Percentiles rank a stretch among this genome's conserved stretches.
Evolutionary conservation across 2,113 vertebrate species (phyloP).

Genomic region (Podilymbus podiceps): DNA sequence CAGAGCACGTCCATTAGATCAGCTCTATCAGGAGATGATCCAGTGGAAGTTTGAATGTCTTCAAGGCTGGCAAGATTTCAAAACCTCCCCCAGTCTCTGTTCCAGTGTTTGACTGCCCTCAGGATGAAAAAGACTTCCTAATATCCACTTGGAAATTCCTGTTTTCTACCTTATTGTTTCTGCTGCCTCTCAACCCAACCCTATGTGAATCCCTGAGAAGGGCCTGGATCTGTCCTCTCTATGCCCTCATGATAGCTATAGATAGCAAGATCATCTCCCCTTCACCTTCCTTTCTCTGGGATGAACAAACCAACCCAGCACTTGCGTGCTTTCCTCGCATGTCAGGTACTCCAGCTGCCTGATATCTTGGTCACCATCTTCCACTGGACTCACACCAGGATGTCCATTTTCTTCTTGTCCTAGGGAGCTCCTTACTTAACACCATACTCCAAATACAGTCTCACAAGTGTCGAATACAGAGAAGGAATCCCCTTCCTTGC

Average conservation of each 20-base stretch:
- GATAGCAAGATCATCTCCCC: not conserved
- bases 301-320: not conserved
- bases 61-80: not conserved
- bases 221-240: not conserved
- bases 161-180: not conserved
- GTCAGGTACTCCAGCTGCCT: not conserved
- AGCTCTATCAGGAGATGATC: not conserved
- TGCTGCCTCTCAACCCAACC: not conserved
- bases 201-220: not conserved
- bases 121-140: not conserved
- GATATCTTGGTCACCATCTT: not conserved
- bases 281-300: not conserved
- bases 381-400: not conserved
- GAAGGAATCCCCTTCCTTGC: not conserved
- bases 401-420: not conserved
- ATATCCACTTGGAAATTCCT: not conserved
- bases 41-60: not conserved
- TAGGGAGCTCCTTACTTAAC: not conserved
- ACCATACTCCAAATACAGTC: not conserved
- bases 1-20: not conserved
- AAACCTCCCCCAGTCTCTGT: not conserved
- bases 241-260: not conserved
- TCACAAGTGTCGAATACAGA: not conserved
- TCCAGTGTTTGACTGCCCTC: not conserved
- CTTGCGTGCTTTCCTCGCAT: not conserved